Base-by-base conservation (phyloP, 2,797 vertebrate genomes). In the Leuciscus waleckii region DNA sequence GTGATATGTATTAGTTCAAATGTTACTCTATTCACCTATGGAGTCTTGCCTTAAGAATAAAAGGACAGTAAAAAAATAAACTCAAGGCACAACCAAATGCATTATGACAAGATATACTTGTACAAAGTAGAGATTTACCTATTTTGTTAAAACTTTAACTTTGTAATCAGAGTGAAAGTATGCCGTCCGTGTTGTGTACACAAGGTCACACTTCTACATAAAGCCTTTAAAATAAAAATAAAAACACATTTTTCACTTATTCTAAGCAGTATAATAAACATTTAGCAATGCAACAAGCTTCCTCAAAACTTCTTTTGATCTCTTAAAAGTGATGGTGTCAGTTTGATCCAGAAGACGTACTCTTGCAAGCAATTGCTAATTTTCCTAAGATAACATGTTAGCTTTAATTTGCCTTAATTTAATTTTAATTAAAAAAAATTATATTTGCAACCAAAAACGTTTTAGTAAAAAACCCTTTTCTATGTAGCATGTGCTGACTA, bases 151-250 rank as follows among this genome's bases (percentile, higher is more conserved):
- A 51, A 19, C 6, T 46, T 35, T 14, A 46, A 73, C 29, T 19
- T 61, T 79, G 17, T 23, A 46, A 65, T 21, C 23, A 81, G 4
- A 51, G 32, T 54, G 14, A 70, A 70, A 56, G 7, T 7, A 32
- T 65, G 13, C 11, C 35, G 65, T 35, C 6, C 0, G 19, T 67
- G 10, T 29, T 26, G 23, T 67, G 74, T 35, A 29, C 21, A 69
- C 65, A 70, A 78, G 83, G n/a, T 69, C 74, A 84, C n/a, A 56
- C 35, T 39, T 54, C 9, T 3, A 35, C 8, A 65, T 17, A 6
- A 51, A 76, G 5, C 9, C 43, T 11, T 77, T 67, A 4, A 56
- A 41, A 56, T 21, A 46, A 9, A 56, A 10, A 43, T 46, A 35
- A 37, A 54, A 3, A 61, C 6, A 5, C 29, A 6, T 11, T 21